Base-by-base conservation (phyloP, 2,797 vertebrate species). In the Natrix natrix region DNA sequence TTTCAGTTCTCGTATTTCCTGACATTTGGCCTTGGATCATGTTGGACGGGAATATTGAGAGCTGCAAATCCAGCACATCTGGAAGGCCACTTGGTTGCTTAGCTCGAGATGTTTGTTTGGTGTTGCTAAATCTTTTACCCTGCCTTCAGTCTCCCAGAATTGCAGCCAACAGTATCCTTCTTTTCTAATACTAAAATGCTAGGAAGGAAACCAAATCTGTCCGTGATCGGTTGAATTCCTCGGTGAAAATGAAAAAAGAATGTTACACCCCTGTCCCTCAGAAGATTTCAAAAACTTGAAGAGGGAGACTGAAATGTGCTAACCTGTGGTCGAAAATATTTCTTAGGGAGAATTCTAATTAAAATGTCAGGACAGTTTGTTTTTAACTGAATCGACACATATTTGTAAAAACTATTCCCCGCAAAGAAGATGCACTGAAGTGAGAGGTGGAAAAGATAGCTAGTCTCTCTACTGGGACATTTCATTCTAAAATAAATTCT, bases 311-410 rank as follows among this genome's bases (percentile, higher is more conserved):
- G 93, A 83, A 83, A 60, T 96, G 93, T 95, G 95, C 94, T 96
- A 96, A 97, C 96, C 97, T 97, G 92, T 93, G 95, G 96, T 97
- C 94, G 95, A 90, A 97, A 95, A 97, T 97, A 97, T 97, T 98
- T 98, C 97, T 96, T 98, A 96, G 90, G 5, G 92, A 94, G 94
- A 94, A 94, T 97, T 97, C 97, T 97, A 96, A 96, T 97, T 96
- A 95, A 97, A 95, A 90, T 96, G 91, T 83, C 43, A 83, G 94
- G 91, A 86, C 93, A 86, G 92, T 94, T 96, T 92, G 37, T 93
- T 97, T 97, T 94, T 96, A 91, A 96, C 74, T 86, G 93, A 97
- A 95, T 91, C 61, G 24, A 89, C 94, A 93, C 91, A n/a, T 91
- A 96, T 96, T 97, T 96, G 96, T 96, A 97, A 97, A 97, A 97